Evolutionary conservation across 2,888 invertebrate species (phyloP).

Genomic region (Bembecia ichneumoniformis): DNA sequence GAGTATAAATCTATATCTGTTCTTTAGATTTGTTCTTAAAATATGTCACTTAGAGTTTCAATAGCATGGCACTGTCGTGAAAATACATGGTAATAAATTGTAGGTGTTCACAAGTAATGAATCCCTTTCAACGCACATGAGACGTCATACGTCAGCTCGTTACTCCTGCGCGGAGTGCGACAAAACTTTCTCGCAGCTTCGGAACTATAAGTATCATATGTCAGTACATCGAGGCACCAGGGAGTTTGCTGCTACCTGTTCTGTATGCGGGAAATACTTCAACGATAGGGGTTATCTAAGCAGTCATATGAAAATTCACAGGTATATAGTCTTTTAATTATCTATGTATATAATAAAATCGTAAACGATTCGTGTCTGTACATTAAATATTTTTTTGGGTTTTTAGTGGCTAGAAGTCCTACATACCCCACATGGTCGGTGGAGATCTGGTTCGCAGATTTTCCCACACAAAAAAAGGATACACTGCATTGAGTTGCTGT

Average conservation of each 20-base stretch:
- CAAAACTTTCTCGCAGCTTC: conserved; percentile 85
- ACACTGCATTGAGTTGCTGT: too few species aligned
- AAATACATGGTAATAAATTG: conserved; percentile 2
- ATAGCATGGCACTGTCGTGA: neutral
- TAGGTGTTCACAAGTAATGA: conserved; percentile 38
- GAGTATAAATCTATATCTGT: too few species aligned
- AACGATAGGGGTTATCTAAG: conserved; percentile 88
- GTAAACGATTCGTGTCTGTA: too few species aligned
- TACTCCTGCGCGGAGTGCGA: conserved; percentile 81
- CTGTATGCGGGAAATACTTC: conserved; percentile 83
- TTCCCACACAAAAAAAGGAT: too few species aligned
- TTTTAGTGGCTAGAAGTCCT: too few species aligned
- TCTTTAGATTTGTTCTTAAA: too few species aligned
- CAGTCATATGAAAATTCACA: conserved; percentile 89
- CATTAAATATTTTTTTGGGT: too few species aligned
- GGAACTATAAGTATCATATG: conserved; percentile 88
- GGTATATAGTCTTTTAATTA: conserved; percentile 29
- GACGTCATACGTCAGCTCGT: conserved; percentile 53
- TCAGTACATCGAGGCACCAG: conserved; percentile 87
- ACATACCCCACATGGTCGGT: too few species aligned
- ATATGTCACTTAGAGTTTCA: too few species aligned
- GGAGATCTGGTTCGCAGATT: too few species aligned
- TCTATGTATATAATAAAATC: too few species aligned
- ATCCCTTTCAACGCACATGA: conserved; percentile 27
- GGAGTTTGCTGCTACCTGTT: conserved; percentile 80